Evolutionary conservation across 1,140 invertebrate species (phyloP).

Genomic region (Neodiprion fabricii): DNA sequence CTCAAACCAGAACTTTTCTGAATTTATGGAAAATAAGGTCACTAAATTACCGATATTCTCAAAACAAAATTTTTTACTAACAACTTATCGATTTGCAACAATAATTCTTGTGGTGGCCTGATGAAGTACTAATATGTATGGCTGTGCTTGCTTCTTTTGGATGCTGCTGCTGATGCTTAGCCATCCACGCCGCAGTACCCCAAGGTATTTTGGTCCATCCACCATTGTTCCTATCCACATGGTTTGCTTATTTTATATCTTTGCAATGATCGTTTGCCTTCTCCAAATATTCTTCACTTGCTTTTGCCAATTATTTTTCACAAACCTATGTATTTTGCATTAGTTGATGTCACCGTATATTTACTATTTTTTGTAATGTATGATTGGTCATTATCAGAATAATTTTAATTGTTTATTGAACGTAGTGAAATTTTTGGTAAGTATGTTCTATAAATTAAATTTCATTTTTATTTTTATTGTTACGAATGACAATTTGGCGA

Average conservation of each 20-base stretch:
- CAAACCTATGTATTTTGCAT: not conserved
- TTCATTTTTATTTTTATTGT: not conserved
- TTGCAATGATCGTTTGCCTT: not conserved
- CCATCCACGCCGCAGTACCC: slow-evolving; percentile 37
- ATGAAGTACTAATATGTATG: slow-evolving; percentile 18
- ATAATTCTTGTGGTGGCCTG: slow-evolving; percentile 1
- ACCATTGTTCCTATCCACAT: not conserved
- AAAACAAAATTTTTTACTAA: too few relatives aligned
- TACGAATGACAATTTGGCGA: not conserved
- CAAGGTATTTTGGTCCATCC: slow-evolving; percentile 36
- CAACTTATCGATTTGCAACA: too few relatives aligned
- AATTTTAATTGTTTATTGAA: too few relatives aligned
- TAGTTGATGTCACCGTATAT: not conserved
- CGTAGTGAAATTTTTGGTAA: not conserved
- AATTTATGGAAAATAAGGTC: too few relatives aligned
- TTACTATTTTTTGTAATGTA: slow-evolving; percentile 8
- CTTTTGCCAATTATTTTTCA: not conserved
- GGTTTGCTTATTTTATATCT: not conserved
- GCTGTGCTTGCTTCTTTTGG: slow-evolving; percentile 27
- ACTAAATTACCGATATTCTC: too few relatives aligned
- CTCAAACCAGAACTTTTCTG: too few relatives aligned
- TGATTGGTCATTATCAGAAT: not conserved
- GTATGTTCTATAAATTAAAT: not conserved
- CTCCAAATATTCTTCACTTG: not conserved
- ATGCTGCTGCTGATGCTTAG: slow-evolving; percentile 29